These are phyloP conservation scores for Syngnathus floridae DNA, from an alignment of 2,113 vertebrate genomes.

Conservation along the genomic window DNA sequence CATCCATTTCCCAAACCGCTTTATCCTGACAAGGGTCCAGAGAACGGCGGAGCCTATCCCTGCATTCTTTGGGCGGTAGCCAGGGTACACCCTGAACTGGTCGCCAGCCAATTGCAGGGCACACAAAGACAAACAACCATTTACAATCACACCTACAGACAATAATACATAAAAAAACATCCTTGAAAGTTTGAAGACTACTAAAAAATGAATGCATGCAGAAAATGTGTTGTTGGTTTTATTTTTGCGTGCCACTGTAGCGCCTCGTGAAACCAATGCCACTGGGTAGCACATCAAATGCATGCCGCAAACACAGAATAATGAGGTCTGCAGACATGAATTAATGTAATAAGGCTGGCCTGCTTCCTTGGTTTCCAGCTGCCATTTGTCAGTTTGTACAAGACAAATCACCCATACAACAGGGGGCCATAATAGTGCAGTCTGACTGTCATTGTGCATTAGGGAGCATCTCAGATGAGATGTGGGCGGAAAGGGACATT, in stretches of 20 bases:
- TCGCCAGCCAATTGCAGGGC: too few species aligned
- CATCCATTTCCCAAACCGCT: too few species aligned
- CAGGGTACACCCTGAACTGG: too few species aligned
- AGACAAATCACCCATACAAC: slow-evolving; percentile 20
- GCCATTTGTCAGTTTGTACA: slow-evolving; percentile 31
- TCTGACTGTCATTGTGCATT: slow-evolving; percentile 44
- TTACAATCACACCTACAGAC: too few species aligned
- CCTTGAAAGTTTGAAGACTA: not conserved
- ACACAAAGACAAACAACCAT: too few species aligned
- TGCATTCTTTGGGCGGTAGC: too few species aligned
- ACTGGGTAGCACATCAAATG: slow-evolving; percentile 44
- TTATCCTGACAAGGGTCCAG: too few species aligned
- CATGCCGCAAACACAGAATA: slow-evolving; percentile 48
- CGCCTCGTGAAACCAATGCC: slow-evolving; percentile 20
- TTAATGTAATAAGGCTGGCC: slow-evolving; percentile 52
- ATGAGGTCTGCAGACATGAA: slow-evolving; percentile 46
- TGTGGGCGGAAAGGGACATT: slow-evolving; percentile 52
- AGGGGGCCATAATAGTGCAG: slow-evolving; percentile 18
- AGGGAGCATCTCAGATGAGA: slow-evolving; percentile 37
- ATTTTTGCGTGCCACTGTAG: not conserved
- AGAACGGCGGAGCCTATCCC: too few species aligned
- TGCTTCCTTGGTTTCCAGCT: slow-evolving; percentile 40
- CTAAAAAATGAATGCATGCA: not conserved
- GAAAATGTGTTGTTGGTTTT: not conserved
- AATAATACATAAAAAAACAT: not conserved